A percentile compares a stretch with the other conserved stretches of the same genome.
Conservation (phyloP, 2,797 vertebrate genomes). For the Echiichthys vipera region DNA sequence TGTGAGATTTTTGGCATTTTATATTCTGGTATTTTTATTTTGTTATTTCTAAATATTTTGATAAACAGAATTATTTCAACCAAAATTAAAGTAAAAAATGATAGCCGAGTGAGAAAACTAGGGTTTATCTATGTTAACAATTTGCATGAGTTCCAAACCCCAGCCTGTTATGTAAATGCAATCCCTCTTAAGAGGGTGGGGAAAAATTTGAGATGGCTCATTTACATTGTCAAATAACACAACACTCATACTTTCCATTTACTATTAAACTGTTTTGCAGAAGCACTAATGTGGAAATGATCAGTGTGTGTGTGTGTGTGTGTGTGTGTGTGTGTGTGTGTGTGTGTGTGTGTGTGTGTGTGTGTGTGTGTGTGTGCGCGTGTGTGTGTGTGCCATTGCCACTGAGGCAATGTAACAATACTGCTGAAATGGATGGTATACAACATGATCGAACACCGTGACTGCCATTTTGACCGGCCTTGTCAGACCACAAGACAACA, state of each 20-base stretch:
- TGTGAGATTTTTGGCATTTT: conserved; percentile 11
- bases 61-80: conserved; percentile 37
- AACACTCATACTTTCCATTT: conserved; percentile 84
- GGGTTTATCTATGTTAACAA: conserved; percentile 41
- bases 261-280: conserved; percentile 69
- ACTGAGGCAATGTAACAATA: conserved; percentile 10
- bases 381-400: not conserved
- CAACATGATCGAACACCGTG: conserved; percentile 50
- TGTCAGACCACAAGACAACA: conserved; percentile 62
- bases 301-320: conserved; percentile 5
- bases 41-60: conserved; percentile 28
- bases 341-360: no score
- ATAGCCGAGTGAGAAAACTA: conserved; percentile 58
- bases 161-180: conserved; percentile 82
- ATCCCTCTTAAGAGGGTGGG: conserved; percentile 80
- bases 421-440: not conserved
- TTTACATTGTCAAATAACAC: conserved; percentile 85
- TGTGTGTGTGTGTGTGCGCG: no score
- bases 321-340: not conserved
- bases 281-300: conserved; percentile 56
- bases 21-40: conserved; percentile 28
- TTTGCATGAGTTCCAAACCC: conserved; percentile 75
- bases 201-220: conserved; percentile 72
- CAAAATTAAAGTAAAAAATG: conserved; percentile 46
- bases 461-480: conserved; percentile 49